Conservation (phyloP, 2,888 invertebrate species). For the Thysanoteuthis rhombus region DNA sequence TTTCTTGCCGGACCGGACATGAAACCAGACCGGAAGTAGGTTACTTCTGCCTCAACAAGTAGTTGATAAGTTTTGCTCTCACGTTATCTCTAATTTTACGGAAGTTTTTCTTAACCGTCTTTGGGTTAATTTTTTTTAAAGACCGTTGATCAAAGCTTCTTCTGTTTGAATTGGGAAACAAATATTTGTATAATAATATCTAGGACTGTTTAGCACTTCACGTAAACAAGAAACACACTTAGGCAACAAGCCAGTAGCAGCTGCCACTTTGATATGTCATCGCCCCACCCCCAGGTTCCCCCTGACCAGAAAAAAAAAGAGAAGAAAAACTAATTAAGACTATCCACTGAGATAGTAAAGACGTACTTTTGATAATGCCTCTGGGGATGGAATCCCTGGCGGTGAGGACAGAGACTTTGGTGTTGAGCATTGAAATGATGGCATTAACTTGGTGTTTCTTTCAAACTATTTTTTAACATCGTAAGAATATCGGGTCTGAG, state of each 20-base stretch:
- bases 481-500: not conserved
- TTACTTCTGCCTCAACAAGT: not conserved
- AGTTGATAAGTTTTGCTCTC: not conserved
- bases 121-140: not conserved
- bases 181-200: not conserved
- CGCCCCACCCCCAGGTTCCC: not conserved
- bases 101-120: not conserved
- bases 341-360: not conserved
- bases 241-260: not conserved
- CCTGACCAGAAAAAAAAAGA: too few relatives aligned
- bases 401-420: not conserved
- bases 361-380: not conserved
- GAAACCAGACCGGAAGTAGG: not conserved
- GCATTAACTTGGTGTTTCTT: not conserved
- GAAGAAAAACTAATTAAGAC: not conserved
- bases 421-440: not conserved
- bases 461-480: not conserved
- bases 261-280: not conserved
- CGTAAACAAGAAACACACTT: not conserved
- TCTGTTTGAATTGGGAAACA: not conserved
- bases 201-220: not conserved
- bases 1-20: not conserved
- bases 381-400: not conserved
- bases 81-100: not conserved
- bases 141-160: not conserved